Base-by-base conservation (phyloP, 2,888 invertebrate species). In the Eupelmus urozonus region DNA sequence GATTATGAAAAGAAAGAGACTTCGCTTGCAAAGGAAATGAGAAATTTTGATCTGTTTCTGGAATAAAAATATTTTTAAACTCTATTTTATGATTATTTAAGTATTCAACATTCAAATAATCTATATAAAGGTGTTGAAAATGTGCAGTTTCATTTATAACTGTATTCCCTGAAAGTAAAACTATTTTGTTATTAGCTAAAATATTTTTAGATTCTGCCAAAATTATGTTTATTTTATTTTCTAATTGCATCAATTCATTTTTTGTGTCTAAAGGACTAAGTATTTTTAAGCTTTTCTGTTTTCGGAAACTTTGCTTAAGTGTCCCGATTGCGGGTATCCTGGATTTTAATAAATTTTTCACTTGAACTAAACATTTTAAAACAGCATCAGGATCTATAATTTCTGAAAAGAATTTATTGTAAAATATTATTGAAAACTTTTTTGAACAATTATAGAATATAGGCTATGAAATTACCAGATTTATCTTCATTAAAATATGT, bases 121-220 rank as follows among this genome's bases (percentile, higher is more conserved):
- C 82, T 4, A 85, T 81, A 5, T 81, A 45, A 51, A 88, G 20
- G n/a, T 84, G 76, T 7, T 82, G 80, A 27, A 87, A 80, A 51
- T 75, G 75, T 9, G 83, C 84, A 66, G 86, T 78, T 0, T 77
- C 82, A 4, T 81, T 59, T n/a, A 87, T 63, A 16, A 76, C 3
- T 4, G 86, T 62, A 2, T 82, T 59, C 3, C 83, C 82, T 4
- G 45, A 53, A 3, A 84, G 76, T n/a, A 9, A 57, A 16, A 20
- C 78, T 0, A 11, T 53, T 4, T 69, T 71, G 7, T 77, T 49
- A 4, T 25, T 20, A n/a, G 16, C 29, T 5, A 71, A 45, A 34
- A 78, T 60, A 25, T 53, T 76, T 29, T 40, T 49, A 9, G 77
- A 76, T 40, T 62, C 23, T 5, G 53, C 51, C 42, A 71, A 55